These are phyloP conservation scores for Sycophila texana DNA, from an alignment of 2,888 invertebrate genomes.

Conservation along the genomic window DNA sequence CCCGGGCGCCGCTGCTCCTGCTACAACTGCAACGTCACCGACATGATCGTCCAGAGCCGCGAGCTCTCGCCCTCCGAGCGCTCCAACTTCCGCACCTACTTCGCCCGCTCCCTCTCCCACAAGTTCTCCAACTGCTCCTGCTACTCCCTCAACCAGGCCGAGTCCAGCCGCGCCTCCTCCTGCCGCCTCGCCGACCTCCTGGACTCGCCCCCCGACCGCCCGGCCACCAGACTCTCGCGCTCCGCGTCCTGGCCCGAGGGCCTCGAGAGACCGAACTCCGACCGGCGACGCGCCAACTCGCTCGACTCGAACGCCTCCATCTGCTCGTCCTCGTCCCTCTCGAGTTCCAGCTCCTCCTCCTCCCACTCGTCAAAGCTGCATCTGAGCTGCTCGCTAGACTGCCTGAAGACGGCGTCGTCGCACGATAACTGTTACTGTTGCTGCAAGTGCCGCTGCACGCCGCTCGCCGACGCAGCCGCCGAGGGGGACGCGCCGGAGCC, in stretches of 20 bases:
- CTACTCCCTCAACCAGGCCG: constrained; percentile 59
- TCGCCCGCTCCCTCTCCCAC: constrained; percentile 67
- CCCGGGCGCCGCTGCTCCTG: constrained; percentile 63
- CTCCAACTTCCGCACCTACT: constrained; percentile 67
- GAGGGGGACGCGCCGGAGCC: not conserved
- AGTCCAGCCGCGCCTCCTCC: constrained; percentile 32
- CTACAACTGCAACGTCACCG: constrained; percentile 71
- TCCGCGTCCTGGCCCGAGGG: constrained; percentile 43
- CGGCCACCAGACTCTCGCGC: constrained; percentile 3
- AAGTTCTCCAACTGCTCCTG: constrained; percentile 69
- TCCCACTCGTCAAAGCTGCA: constrained; percentile 44
- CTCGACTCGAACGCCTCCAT: constrained; percentile 29
- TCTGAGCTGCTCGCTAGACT: constrained; percentile 57
- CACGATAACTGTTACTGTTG: constrained; percentile 24
- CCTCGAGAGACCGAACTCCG: not conserved
- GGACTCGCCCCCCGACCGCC: not conserved
- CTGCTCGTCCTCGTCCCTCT: constrained; percentile 1
- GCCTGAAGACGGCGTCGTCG: constrained; percentile 37
- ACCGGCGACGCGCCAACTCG: constrained; percentile 25
- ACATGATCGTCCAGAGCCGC: constrained; percentile 67
- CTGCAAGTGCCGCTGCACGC: constrained; percentile 37
- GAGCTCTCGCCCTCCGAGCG: constrained; percentile 68
- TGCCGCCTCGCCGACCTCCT: not conserved
- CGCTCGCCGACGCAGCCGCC: constrained; percentile 38
- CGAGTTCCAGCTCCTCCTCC: constrained; percentile 10